Conservation (phyloP, 2,888 invertebrate species). For the Anodontia alba region DNA sequence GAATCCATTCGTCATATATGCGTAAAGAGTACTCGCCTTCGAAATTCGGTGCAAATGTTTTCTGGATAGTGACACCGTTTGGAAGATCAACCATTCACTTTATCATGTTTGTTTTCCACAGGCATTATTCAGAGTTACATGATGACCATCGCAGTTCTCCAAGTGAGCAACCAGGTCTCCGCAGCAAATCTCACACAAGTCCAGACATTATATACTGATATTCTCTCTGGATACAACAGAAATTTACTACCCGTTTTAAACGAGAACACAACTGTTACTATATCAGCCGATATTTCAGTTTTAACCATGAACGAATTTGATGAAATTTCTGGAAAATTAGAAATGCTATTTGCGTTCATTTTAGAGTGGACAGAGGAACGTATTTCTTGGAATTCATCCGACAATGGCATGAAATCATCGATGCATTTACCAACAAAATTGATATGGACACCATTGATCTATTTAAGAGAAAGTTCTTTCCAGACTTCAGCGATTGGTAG, state of each 20-base stretch:
- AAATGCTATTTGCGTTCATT: neutral
- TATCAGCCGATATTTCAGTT: neutral
- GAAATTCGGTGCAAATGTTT: too few relatives aligned
- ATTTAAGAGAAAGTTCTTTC: constrained; percentile 27
- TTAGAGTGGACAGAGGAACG: neutral
- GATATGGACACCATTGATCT: constrained; percentile 46
- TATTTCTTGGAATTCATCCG: neutral
- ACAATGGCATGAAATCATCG: constrained; percentile 25
- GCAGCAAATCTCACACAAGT: neutral
- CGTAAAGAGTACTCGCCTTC: too few relatives aligned
- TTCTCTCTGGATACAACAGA: neutral
- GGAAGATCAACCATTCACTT: too few relatives aligned
- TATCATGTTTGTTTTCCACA: too few relatives aligned
- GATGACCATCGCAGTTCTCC: too few relatives aligned
- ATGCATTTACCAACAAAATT: constrained; percentile 21
- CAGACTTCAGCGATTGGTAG: constrained; percentile 14
- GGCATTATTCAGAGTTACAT: too few relatives aligned
- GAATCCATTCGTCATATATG: too few relatives aligned
- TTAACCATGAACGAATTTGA: constrained; percentile 1
- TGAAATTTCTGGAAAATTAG: neutral
- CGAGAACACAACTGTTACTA: neutral
- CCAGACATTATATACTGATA: neutral
- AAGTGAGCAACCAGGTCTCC: neutral
- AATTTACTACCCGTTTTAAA: neutral
- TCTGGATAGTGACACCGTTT: too few relatives aligned